Evolutionary conservation across 2,113 vertebrate species (phyloP), one percentile per base, ranked within the genome.

Genomic region (Clupea harengus): DNA sequence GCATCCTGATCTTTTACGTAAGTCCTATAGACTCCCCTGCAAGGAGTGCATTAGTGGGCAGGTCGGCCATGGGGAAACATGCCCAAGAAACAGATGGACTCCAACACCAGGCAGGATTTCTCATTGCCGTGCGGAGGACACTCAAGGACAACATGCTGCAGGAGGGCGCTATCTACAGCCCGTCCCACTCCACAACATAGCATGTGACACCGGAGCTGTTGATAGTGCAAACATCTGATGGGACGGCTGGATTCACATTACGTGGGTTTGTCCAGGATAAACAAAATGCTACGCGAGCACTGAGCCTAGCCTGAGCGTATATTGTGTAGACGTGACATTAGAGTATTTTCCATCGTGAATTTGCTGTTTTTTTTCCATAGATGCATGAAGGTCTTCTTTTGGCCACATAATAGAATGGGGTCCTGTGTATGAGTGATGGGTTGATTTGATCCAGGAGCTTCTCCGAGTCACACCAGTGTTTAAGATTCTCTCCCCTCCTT

Each of bases 31-130:
- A 86, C 83, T 75, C 83, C 81, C 10, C 83, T n/a, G 52, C 75
- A 82, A 67, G 25, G 50, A 84, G 49, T 64, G 84, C 83, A 45
- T 81, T 85, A 81, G 82, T 45, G 88, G 10, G 45, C 20, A 75
- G 84, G 86, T 84, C 32, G 60, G 81, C 86, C 81, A 67, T 22
- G 85, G 86, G 84, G 85, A 86, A 60, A 32, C 1, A 22, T 67
- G 83, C 85, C 46, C 52, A 85, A 47, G 72, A 86, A 83, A 83
- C 88, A 89, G 86, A 88, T 88, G 88, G 80, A 86, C 64, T 45
- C 3, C 52, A 32, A 72, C 45, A n/a, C 44, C 85, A 67, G 13
- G 6, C 82, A 45, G 87, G 82, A 83, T 82, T 81, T 72, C 83
- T 83, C 86, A 17, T 78, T 32, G 72, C 72, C 25, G 25, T 28